Percentiles rank a stretch among this genome's conserved stretches.
Evolutionary conservation across 2,113 vertebrate genomes (phyloP).

Genomic region (Tamias sibiricus): DNA sequence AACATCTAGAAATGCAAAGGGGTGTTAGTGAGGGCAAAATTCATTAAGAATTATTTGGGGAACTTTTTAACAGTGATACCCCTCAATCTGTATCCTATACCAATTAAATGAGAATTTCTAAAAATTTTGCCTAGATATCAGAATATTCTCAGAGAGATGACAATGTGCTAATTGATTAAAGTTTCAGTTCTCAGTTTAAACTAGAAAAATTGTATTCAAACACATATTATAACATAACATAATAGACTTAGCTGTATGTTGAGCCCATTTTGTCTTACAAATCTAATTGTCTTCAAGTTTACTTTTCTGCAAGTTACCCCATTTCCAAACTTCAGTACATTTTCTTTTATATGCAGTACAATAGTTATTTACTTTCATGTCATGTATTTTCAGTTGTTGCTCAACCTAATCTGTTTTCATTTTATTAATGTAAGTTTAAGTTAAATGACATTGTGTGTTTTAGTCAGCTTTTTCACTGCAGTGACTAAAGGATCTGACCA

Average conservation of each 20-base stretch:
- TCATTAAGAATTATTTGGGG: neutral
- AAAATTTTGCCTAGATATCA: neutral
- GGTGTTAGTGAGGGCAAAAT: fast-evolving
- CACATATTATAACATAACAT: neutral
- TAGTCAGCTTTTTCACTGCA: too few species aligned
- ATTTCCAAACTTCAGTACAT: neutral
- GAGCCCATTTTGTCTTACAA: neutral
- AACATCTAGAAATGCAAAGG: neutral
- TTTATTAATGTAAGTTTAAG: too few species aligned
- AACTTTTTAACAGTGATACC: neutral
- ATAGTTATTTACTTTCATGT: neutral
- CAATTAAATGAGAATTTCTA: neutral
- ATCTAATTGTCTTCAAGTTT: neutral
- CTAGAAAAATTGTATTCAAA: neutral
- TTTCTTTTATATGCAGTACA: neutral
- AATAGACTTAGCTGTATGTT: neutral
- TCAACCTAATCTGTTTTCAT: neutral
- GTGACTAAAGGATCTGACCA: too few species aligned
- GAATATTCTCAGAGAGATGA: neutral
- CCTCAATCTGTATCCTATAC: neutral
- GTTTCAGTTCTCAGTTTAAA: neutral
- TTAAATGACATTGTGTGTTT: too few species aligned
- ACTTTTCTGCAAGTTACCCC: neutral
- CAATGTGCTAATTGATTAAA: neutral
- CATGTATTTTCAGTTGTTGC: neutral